Evolutionary conservation across 2,113 vertebrate species (phyloP).

Genomic region (Cariama cristata): DNA sequence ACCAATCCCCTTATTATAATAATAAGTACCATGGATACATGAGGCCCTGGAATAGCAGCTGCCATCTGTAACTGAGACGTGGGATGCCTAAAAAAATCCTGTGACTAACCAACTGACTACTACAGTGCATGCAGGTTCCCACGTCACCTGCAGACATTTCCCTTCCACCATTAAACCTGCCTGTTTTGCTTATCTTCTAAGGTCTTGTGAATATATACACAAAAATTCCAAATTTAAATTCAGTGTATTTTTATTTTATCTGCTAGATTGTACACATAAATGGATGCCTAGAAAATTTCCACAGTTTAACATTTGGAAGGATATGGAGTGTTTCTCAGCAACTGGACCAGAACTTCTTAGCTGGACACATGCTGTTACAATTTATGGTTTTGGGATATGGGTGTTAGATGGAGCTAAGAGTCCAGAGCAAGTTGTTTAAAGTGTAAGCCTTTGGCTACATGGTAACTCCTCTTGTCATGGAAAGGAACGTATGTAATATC

Average conservation of each 20-base stretch:
- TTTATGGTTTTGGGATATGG: neutral
- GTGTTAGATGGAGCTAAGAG: neutral
- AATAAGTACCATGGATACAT: neutral
- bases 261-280: neutral
- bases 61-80: neutral
- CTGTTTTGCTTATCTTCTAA: neutral
- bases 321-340: neutral
- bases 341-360: neutral
- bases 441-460: neutral
- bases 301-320: neutral
- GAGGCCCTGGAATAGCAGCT: neutral
- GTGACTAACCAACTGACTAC: constrained; percentile 13
- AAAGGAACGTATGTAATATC: neutral
- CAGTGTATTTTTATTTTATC: neutral
- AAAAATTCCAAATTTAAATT: neutral
- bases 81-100: neutral
- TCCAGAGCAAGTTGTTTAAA: neutral
- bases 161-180: neutral
- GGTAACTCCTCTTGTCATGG: neutral
- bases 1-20: neutral
- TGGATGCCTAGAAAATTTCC: neutral
- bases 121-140: neutral
- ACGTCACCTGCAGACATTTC: neutral
- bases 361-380: neutral
- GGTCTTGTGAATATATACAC: neutral